Evolutionary conservation across 2,113 vertebrate species (phyloP), one percentile per base, ranked within the genome.

Genomic region (Phylloscopus trochiloides): DNA sequence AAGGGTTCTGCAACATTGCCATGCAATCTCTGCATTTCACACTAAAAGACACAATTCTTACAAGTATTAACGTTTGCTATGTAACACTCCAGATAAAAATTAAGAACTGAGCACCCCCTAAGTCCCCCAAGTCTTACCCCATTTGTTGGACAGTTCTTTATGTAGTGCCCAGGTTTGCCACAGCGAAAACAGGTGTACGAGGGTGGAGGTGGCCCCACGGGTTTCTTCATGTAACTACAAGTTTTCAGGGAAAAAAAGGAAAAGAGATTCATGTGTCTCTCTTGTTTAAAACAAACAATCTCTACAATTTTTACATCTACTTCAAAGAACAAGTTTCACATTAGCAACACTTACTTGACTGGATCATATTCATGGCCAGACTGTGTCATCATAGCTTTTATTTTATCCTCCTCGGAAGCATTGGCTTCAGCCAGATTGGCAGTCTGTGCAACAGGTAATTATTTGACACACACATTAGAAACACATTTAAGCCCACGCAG

Each of bases 341-440:
- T 34, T 52, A 70, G 36, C 17, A 71, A 97, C 31, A 99, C 99
- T 99, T 98, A 99, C 99, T 98, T 99, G 96, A 98, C 96, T 17
- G 99, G 98, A 97, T 99, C 99, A 95, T 99, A 99, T 97, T 99
- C 99, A 90, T 99, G 99, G 97, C 98, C 97, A 97, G 99, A 99
- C 97, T 99, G 99, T 91, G 98, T 98, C 98, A 99, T 99, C 98
- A 99, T 98, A 91, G 98, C 99, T 98, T 98, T 99, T 97, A 99
- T 99, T 98, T 99, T 99, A 98, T 99, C 99, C 97, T 99, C 99
- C 96, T 99, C 99, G 45, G 99, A 99, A 96, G 98, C 99, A 95
- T 99, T 99, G 62, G 98, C 98, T 98, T 99, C 98, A 95, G 98
- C 99, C 97, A 99, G 98, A 98, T 99, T 99, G 97, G 98, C 98